Conservation (phyloP, 2,888 invertebrate genomes). For the Ommatoiulus sabulosus region DNA sequence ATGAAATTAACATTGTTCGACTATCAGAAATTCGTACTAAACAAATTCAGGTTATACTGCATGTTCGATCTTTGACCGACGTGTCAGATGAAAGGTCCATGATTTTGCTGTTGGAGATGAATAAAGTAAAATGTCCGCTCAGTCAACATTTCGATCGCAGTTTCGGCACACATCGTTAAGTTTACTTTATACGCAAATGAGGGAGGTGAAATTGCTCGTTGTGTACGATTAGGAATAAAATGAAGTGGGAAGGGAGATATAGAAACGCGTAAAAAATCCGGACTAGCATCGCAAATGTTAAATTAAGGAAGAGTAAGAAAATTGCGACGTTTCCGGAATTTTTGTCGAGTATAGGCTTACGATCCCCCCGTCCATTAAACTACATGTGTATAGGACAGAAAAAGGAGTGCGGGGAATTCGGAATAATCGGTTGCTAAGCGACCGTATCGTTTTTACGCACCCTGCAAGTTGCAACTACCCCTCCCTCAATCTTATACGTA, state of each 20-base stretch:
- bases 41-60: too few relatives aligned
- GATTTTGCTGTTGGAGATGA: too few relatives aligned
- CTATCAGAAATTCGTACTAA: too few relatives aligned
- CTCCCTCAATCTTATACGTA: background rate
- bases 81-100: too few relatives aligned
- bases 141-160: too few relatives aligned
- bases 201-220: background rate
- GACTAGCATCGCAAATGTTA: background rate
- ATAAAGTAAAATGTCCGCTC: too few relatives aligned
- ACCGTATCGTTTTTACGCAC: slow-evolving; percentile 38
- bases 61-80: too few relatives aligned
- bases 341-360: background rate
- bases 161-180: background rate
- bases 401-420: slow-evolving; percentile 2
- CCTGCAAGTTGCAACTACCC: background rate
- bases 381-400: background rate
- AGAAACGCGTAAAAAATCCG: background rate
- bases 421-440: slow-evolving; percentile 35
- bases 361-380: background rate
- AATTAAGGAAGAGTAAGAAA: slow-evolving; percentile 25
- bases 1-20: too few relatives aligned
- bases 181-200: slow-evolving; percentile 32
- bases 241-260: background rate
- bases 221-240: background rate
- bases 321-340: background rate